Percentiles rank a stretch among this genome's conserved stretches.
phyloP scores from a whole-genome alignment of 2,113 vertebrate species.

The Platycercus adscitus region DNA sequence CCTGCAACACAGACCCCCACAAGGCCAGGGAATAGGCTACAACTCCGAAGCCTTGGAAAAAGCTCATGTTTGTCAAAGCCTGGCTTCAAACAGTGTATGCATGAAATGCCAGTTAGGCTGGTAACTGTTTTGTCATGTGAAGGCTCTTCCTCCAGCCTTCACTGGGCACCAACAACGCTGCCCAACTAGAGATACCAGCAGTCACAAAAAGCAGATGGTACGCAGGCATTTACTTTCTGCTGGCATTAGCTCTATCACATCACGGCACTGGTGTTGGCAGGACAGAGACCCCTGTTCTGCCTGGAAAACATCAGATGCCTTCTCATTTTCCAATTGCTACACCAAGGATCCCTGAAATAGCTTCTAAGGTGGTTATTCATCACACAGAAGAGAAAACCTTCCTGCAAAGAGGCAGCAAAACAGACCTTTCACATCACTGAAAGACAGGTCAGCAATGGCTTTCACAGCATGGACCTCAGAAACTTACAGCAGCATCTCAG shows the following conservation, averaged over 20 bases:
- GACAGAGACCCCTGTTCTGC: neutral
- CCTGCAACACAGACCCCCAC: neutral
- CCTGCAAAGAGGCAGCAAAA: neutral
- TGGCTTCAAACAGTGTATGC: neutral
- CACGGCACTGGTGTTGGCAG: neutral
- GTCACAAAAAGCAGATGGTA: conserved; percentile 24
- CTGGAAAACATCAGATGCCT: neutral
- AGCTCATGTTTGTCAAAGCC: neutral
- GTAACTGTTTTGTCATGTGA: neutral
- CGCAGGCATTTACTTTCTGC: neutral
- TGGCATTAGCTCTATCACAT: neutral
- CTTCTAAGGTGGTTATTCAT: neutral
- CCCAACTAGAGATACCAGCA: neutral
- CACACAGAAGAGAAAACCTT: neutral
- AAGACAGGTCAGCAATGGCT: neutral
- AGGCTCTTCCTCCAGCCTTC: neutral
- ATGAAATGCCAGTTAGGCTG: neutral
- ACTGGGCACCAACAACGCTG: neutral
- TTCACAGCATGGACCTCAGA: neutral
- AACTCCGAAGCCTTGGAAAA: neutral
- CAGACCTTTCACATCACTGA: neutral
- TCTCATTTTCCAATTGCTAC: neutral
- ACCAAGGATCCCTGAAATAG: neutral
- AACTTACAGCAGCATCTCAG: neutral
- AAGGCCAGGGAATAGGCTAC: neutral